Base-by-base conservation (phyloP, 35 echinoderm and acorn worm genomes). In the Ophiothrix spiculata region DNA sequence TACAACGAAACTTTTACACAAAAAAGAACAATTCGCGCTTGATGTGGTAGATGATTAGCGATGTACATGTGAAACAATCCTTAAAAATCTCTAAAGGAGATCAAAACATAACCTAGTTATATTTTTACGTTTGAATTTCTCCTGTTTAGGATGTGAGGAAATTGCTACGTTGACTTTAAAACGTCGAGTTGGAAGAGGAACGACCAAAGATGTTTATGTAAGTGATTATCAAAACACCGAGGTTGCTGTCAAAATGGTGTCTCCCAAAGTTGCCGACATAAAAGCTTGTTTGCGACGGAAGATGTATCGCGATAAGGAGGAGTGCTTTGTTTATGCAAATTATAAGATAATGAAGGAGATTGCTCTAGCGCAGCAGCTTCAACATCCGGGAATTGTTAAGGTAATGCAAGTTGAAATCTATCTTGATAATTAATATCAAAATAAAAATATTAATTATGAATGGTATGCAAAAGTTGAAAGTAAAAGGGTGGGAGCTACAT, bases 321-420 rank as follows among this genome's bases (percentile, higher is more conserved):
- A 92, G 29, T 98, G 96, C 41, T 94, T 79, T 17, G 81, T 91
- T 63, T 90, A 91, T 64, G 96, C 96, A 17, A 94, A 94, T 39
- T 94, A 92, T 64, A 99, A 99, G 81, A 60, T 99, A 33, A 81
- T 99, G 81, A 99, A 99, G 46, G 96, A 99, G 32, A 94, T 99
- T 34, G 64, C 80, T 6, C 79, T 91, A 35, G 2, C 73, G 8
- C 69, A 86, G 76, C 96, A 99, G 73, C 83, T 99, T 10, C 40
- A 94, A 25, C 93, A 94, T 80, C 89, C 64, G 12, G 91, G 87
- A 56, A 86, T 99, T 40, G 28, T 93, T 38, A 89, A 99, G 92
- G 92, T 99, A 79, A 75, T n/a, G n/a, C n/a, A n/a, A n/a, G n/a
- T 19, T 63, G 56, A 63, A 63, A 15, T 28, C 14, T 63, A 63